These are phyloP conservation scores for Dioctria linearis DNA, from an alignment of 2,888 invertebrate genomes.

Conservation along the genomic window DNA sequence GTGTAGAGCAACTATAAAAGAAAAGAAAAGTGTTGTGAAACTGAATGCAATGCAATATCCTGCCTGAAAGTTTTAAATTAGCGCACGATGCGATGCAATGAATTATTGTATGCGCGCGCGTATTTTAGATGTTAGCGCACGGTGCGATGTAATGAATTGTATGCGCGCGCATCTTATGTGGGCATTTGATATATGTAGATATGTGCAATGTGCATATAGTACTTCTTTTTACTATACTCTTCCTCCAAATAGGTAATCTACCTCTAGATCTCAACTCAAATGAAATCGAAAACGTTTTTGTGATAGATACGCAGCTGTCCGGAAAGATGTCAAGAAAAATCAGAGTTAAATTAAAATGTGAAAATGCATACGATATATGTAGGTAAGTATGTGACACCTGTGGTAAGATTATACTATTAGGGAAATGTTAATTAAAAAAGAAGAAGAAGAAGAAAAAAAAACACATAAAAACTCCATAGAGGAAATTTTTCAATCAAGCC, in stretches of 20 bases:
- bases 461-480: not conserved
- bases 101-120: no score
- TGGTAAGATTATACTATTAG: conserved; percentile 10
- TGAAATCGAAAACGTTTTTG: conserved; percentile 42
- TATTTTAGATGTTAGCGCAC: not conserved
- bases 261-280: not conserved
- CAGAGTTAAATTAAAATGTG: not conserved
- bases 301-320: no score
- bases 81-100: not conserved
- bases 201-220: no score
- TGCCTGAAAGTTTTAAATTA: not conserved
- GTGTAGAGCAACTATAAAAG: no score
- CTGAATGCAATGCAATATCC: not conserved
- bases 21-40: no score
- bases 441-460: no score
- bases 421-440: not conserved
- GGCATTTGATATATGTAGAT: not conserved
- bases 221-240: no score
- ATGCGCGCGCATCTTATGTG: conserved; percentile 36
- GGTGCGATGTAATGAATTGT: not conserved
- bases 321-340: conserved; percentile 13
- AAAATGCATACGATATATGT: not conserved
- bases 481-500: conserved; percentile 6
- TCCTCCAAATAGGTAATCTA: no score
- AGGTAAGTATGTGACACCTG: conserved; percentile 9